A percentile compares a stretch with the other conserved stretches of the same genome.
phyloP scores from a whole-genome alignment of 92 coral and sea anemone genomes.

The Virgularia gustaviana region DNA sequence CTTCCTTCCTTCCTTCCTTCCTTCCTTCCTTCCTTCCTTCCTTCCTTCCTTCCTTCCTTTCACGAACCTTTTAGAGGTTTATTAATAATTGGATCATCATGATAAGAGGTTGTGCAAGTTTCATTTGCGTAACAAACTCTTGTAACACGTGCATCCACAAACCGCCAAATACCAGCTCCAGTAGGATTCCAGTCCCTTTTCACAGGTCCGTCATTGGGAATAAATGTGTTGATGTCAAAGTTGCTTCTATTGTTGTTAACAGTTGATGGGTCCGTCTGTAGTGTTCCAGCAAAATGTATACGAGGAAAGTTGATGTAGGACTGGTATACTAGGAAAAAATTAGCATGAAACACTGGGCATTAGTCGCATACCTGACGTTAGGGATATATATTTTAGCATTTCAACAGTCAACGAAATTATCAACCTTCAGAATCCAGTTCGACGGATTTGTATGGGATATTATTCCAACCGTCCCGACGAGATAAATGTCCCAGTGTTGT shows the following conservation, averaged over 20 bases:
- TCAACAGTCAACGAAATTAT: too few species aligned
- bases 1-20: too few species aligned
- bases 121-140: too few species aligned
- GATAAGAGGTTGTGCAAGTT: neutral
- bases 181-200: slow-evolving; percentile 40
- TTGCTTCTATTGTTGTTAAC: slow-evolving; percentile 26
- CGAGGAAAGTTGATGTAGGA: slow-evolving; percentile 45
- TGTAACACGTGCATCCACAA: slow-evolving; percentile 21
- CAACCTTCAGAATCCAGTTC: too few species aligned
- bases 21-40: too few species aligned
- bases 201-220: neutral
- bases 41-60: too few species aligned
- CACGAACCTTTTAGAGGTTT: neutral
- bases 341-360: too few species aligned
- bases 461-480: too few species aligned
- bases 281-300: slow-evolving; percentile 22
- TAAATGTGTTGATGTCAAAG: slow-evolving; percentile 28
- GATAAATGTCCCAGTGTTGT: too few species aligned
- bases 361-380: too few species aligned
- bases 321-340: neutral
- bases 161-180: slow-evolving; percentile 32
- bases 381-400: too few species aligned
- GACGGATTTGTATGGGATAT: too few species aligned
- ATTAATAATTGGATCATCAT: neutral
- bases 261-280: slow-evolving; percentile 39